Percentiles rank a stretch among this genome's conserved stretches.
Evolutionary conservation across 2,113 vertebrate genomes (phyloP).

Genomic region (Gila orcuttii): DNA sequence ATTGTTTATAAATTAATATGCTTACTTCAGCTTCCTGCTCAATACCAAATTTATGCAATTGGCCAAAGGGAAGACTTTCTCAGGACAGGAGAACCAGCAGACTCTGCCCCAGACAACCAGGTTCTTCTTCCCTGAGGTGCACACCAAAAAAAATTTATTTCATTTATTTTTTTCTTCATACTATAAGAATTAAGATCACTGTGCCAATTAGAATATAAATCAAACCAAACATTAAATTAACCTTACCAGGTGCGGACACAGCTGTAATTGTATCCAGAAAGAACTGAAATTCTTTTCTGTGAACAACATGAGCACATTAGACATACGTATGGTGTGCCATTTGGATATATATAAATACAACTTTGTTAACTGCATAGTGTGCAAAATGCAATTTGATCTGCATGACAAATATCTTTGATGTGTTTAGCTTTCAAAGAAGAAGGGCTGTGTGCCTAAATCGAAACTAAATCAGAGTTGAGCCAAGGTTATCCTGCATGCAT

Average conservation of each 20-base stretch:
- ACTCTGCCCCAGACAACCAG: slow-evolving; percentile 76
- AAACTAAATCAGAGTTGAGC: not conserved
- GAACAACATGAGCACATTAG: slow-evolving; percentile 20
- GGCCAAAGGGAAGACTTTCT: slow-evolving; percentile 65
- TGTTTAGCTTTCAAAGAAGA: not conserved
- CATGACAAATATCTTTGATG: not conserved
- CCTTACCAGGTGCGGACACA: slow-evolving; percentile 73
- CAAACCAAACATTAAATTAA: not conserved
- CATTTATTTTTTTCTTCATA: not conserved
- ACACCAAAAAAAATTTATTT: not conserved
- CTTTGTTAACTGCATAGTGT: slow-evolving; percentile 5
- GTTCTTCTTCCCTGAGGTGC: slow-evolving; percentile 76
- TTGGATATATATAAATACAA: not conserved
- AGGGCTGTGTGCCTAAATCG: too few relatives aligned
- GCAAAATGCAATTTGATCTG: not conserved
- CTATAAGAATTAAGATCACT: not conserved
- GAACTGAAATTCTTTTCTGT: slow-evolving; percentile 75
- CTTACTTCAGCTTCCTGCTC: slow-evolving; percentile 71
- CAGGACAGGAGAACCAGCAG: slow-evolving; percentile 69
- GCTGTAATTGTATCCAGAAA: slow-evolving; percentile 64
- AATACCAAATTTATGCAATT: slow-evolving; percentile 75
- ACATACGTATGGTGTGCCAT: not conserved
- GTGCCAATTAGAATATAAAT: not conserved
- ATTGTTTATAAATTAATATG: not conserved
- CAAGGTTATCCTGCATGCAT: not conserved